Evolutionary conservation across 2,888 invertebrate species (phyloP), one percentile per base, ranked within the genome.

Genomic region (Bursaphelenchus okinawaensis): DNA sequence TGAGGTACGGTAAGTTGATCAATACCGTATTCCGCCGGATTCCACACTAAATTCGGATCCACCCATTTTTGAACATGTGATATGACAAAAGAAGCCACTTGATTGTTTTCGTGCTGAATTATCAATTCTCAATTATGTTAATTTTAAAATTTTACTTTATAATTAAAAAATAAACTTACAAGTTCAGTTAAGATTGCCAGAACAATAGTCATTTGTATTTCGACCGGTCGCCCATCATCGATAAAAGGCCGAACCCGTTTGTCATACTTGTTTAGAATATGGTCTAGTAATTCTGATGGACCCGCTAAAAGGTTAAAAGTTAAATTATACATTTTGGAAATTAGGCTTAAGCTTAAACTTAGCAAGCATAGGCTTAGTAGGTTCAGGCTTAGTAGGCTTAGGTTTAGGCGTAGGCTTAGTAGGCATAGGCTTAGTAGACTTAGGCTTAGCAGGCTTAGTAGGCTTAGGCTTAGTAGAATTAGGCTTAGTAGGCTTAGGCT

Each of bases 151-250:
- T 1, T 16, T 2, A 40, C n/a, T 40, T 40, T 40, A 40, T 40
- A n/a, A 56, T 27, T 4, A 9, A 16, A 29, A 9, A 4, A 16
- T 16, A 2, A n/a, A 26, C 67, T 22, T n/a, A 75, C 76, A 65
- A 79, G 63, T 63, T 79, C 79, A 31, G 79, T 77, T 23, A 79
- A 66, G 51, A 79, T 79, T 4, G 75, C 78, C 23, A 79, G 58
- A 0, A 79, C 79, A 52, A 79, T 76, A 7, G 78, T 77, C 77
- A 76, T 77, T 55, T 78, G 73, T 29, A 79, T 67, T 16, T 75
- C 60, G 12, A 79, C 79, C 16, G 79, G 78, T 50, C 72, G 72
- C 26, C 71, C 65, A 29, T 69, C 75, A 52, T 74, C 70, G 24
- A 74, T 70, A 61, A 71, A 75, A 2, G 79, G 79, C 55, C 79